Base-by-base conservation (phyloP, 2,888 invertebrate genomes). In the Coenonympha glycerion region DNA sequence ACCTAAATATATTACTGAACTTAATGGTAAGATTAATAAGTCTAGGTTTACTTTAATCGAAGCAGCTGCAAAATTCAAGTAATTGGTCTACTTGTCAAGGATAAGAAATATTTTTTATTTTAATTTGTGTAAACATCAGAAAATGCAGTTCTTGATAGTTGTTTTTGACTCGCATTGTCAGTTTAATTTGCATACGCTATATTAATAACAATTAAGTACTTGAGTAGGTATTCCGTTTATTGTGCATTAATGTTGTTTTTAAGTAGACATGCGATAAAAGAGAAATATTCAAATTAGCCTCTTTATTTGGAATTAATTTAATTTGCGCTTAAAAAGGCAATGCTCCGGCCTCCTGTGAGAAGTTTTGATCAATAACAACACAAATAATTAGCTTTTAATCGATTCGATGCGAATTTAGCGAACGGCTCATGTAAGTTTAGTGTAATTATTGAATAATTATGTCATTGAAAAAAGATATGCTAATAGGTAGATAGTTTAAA, bases 321-420 rank as follows among this genome's bases (percentile, higher is more conserved):
- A 22, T 22, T 37, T 37, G 2, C 13, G 8, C 37, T 8, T 11
- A 21, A 21, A n/a, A 36, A 15, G 22, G 13, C 0, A 36, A 9
- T 13, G 37, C 22, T 24, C 8, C 13, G 11, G 8, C 3, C 21
- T 1, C 16, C 15, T 22, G 22, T 9, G 15, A 39, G 22, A 4
- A 24, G 39, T 24, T 8, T 9, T 19, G 24, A 13, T 39, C 39
- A 52, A 41, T 33, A 28, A 40, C 22, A 13, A 22, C 21, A 41
- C 28, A 33, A 40, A 30, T 48, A 48, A 48, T 48, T 52, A 39
- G 15, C 33, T 52, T 44, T 48, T 44, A 52, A 52, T 52, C 44
- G 44, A 42, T 40, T 36, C 41, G 41, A 41, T 45, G 18, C 44
- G 50, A 50, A 37, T 46, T 50, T 44, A 26, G 42, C 33, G 47